Conservation (phyloP, 2,888 invertebrate species). For the Melinaea marsaeus region DNA sequence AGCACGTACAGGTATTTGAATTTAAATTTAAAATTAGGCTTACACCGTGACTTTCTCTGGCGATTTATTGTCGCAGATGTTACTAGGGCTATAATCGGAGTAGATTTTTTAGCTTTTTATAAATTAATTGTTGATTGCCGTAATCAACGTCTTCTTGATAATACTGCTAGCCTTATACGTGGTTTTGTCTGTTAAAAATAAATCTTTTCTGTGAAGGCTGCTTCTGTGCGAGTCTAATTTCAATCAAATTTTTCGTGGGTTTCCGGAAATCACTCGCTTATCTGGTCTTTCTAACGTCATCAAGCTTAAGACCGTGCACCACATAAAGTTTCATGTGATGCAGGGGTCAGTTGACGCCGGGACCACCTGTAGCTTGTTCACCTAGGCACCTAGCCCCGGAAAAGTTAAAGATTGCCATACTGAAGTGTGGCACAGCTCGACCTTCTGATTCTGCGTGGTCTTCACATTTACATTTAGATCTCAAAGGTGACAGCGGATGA, state of each 20-base stretch:
- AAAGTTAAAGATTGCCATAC: constrained; percentile 11
- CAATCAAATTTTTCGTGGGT: background rate
- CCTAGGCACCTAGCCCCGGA: constrained; percentile 27
- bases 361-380: constrained; percentile 21
- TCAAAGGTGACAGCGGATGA: constrained; percentile 38
- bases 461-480: constrained; percentile 36
- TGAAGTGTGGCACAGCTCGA: constrained; percentile 29
- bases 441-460: constrained; percentile 24
- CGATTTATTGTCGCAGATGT: constrained; percentile 1
- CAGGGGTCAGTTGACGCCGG: constrained; percentile 15
- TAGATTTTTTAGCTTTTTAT: constrained; percentile 21
- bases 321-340: background rate
- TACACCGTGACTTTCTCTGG: constrained; percentile 35
- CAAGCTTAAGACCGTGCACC: background rate
- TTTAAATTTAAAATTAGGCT: constrained; percentile 32
- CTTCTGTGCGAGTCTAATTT: background rate
- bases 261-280: background rate
- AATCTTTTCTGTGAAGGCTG: background rate
- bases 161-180: constrained; percentile 16
- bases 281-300: background rate
- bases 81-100: constrained; percentile 18
- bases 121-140: constrained; percentile 39
- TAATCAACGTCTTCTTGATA: constrained; percentile 31
- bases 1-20: constrained; percentile 33
- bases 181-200: background rate